Conservation (phyloP, 2,888 invertebrate species). For the Exephanes ischioxanthus region DNA sequence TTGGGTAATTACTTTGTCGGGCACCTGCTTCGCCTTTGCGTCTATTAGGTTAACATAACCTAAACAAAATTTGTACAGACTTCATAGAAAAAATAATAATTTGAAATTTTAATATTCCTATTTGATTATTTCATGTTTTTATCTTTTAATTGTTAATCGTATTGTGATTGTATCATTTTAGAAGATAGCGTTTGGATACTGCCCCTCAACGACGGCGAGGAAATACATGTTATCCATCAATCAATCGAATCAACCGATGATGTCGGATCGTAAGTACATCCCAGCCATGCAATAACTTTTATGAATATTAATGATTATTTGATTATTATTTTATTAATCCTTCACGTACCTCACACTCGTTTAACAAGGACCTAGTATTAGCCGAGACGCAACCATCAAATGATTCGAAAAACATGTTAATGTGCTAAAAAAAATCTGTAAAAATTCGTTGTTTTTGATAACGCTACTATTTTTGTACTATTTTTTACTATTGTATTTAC, state of each 20-base stretch:
- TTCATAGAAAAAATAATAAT: conserved; percentile 5
- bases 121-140: not conserved
- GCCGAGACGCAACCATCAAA: too few species aligned
- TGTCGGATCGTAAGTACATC: not conserved
- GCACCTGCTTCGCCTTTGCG: not conserved
- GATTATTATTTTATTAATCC: too few species aligned
- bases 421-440: too few species aligned
- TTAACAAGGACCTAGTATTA: too few species aligned
- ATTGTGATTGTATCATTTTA: conserved; percentile 4
- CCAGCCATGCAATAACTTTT: not conserved
- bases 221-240: not conserved
- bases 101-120: too few species aligned
- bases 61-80: conserved; percentile 10
- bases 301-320: not conserved
- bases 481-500: too few species aligned
- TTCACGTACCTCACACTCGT: too few species aligned
- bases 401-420: too few species aligned
- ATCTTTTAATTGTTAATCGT: not conserved
- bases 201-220: not conserved
- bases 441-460: too few species aligned
- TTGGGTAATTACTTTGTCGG: not conserved
- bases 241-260: not conserved
- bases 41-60: conserved; percentile 8
- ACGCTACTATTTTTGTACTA: too few species aligned
- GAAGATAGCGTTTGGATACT: conserved; percentile 5